These are phyloP conservation scores for Drosophila atroscutellata DNA, from an alignment of 2,888 invertebrate genomes.

Conservation along the genomic window DNA sequence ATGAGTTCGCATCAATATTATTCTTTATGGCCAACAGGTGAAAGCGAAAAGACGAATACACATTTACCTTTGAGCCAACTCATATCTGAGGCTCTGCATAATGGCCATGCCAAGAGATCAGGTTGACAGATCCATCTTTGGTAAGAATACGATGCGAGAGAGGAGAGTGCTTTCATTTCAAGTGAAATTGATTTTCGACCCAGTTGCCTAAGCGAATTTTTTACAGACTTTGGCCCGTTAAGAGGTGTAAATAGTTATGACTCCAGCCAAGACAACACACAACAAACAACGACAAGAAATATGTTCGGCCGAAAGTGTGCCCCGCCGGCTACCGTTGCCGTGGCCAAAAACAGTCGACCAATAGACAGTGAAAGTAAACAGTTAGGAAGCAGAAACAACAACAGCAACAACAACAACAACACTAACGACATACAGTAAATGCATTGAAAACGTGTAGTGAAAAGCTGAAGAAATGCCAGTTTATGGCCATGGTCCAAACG, in stretches of 20 bases:
- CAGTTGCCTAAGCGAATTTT: constrained; percentile 67
- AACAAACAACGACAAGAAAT: constrained; percentile 42
- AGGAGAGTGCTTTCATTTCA: constrained; percentile 70
- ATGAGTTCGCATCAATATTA: constrained; percentile 38
- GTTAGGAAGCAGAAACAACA: constrained; percentile 54
- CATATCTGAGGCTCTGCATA: constrained; percentile 46
- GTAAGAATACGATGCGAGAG: constrained; percentile 48
- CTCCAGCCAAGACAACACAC: constrained; percentile 39
- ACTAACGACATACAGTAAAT: constrained; percentile 37
- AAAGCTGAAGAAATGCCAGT: constrained; percentile 64
- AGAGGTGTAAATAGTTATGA: constrained; percentile 79
- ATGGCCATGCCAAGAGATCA: constrained; percentile 25
- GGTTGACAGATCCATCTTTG: constrained; percentile 71
- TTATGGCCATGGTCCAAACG: constrained; percentile 49
- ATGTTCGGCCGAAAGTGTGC: constrained; percentile 58
- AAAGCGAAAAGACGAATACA: constrained; percentile 61
- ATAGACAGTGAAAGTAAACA: constrained; percentile 77
- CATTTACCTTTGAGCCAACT: constrained; percentile 21
- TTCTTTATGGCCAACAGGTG: constrained; percentile 59
- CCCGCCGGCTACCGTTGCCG: constrained; percentile 62
- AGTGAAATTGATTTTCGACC: constrained; percentile 81
- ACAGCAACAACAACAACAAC: constrained; percentile 28
- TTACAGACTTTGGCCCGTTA: constrained; percentile 61
- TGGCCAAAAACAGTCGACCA: constrained; percentile 49
- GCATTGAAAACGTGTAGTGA: constrained; percentile 64